A percentile compares a stretch with the other conserved stretches of the same genome.
Evolutionary conservation across 1,140 invertebrate genomes (phyloP).

Genomic region (Triops cancriformis): DNA sequence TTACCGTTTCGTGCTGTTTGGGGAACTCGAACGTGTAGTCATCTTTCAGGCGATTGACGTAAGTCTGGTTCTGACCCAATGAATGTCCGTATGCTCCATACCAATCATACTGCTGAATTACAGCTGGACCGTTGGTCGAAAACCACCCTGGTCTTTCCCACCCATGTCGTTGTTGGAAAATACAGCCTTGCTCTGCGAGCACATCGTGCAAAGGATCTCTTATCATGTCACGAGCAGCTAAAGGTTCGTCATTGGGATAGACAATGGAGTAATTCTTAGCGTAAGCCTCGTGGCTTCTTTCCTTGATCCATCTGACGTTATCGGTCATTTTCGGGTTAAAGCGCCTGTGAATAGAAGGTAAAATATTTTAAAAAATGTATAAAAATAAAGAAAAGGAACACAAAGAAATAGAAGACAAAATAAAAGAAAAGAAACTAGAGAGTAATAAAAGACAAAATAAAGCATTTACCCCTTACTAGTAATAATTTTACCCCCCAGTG

Average conservation of each 20-base stretch:
- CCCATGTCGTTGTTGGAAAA: slow-evolving; percentile 75
- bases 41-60: slow-evolving; percentile 56
- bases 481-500: too few species aligned
- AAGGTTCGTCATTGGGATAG: slow-evolving; percentile 72
- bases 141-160: slow-evolving; percentile 78
- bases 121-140: slow-evolving; percentile 42
- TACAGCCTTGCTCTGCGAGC: slow-evolving; percentile 58
- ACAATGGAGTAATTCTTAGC: slow-evolving; percentile 75
- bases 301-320: slow-evolving; percentile 61
- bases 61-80: slow-evolving; percentile 53
- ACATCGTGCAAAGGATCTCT: slow-evolving; percentile 60
- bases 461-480: too few species aligned
- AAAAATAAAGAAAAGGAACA: neutral
- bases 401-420: neutral
- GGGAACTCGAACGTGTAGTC: slow-evolving; percentile 75
- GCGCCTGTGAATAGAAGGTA: slow-evolving; percentile 37
- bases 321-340: slow-evolving; percentile 61
- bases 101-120: slow-evolving; percentile 65
- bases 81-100: slow-evolving; percentile 64
- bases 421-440: neutral
- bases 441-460: neutral
- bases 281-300: slow-evolving; percentile 77
- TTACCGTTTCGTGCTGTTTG: slow-evolving; percentile 63
- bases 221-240: slow-evolving; percentile 66
- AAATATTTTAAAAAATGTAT: slow-evolving; percentile 17